Evolutionary conservation across 2,113 vertebrate species (phyloP), one percentile per base, ranked within the genome.

Genomic region (Daubentonia madagascariensis): DNA sequence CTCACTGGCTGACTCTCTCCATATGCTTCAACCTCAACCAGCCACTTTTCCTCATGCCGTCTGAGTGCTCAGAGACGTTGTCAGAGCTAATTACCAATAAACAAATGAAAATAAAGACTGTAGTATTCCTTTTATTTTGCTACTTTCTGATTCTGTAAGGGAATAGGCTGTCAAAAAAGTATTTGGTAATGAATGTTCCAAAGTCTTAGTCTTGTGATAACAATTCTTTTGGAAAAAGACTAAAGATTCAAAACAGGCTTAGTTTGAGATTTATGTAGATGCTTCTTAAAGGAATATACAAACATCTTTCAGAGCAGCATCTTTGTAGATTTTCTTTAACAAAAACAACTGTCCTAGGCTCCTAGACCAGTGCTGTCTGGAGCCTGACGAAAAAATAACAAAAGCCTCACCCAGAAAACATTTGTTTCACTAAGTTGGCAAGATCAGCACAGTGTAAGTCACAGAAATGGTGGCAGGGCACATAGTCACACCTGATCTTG

Each of bases 91-190:
- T 63, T 18, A 63, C 37, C 84, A 65, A 57, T 10, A 79, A 79
- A 52, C 30, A 72, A 79, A 78, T 20, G 43, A 20, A 78, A 28
- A 78, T 23, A 35, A 73, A 94, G 54, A 5, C 35, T 3, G 0
- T 6, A 30, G 35, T 35, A 57, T 20, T 87, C 50, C 80, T 94
- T 91, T 43, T 17, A 0, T 86, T 98, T 93, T 93, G 88, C 95
- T 81, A 85, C 86, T 97, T 95, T 98, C n/a, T 16, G 86, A 91
- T 96, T 97, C 97, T 37, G 22, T 63, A 76, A 79, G 85, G 89
- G 48, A 97, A 79, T 2, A 97, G 90, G 67, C 89, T 93, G 35
- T 84, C 79, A 59, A 6, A 59, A 52, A 97, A 65, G 89, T 89
- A 94, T 95, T 85, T 30, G 90, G 25, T 30, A 75, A 57, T 84